Conservation (phyloP, 2,797 vertebrate genomes). For the Orestias chungarensis region DNA sequence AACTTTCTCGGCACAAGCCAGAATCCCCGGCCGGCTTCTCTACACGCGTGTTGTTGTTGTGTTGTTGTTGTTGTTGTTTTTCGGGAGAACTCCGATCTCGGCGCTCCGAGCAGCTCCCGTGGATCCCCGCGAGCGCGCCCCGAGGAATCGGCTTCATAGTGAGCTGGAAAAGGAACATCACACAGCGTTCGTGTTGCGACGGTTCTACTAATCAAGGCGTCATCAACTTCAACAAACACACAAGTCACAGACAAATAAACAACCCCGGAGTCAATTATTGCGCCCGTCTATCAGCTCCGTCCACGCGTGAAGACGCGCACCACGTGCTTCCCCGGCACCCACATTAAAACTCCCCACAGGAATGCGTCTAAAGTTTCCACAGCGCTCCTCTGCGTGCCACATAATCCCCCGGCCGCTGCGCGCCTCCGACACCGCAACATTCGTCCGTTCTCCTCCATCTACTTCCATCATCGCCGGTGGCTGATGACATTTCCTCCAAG, state of each 20-base stretch:
- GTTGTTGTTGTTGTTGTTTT: no score
- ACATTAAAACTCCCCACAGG: constrained; percentile 65
- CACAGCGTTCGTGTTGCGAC: constrained; percentile 8
- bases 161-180: constrained; percentile 24
- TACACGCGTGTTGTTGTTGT: no score
- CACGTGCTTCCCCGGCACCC: constrained; percentile 65
- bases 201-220: neutral
- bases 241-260: neutral
- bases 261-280: neutral
- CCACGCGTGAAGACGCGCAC: constrained; percentile 50
- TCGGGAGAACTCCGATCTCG: no score
- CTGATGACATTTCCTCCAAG: constrained; percentile 63
- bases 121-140: no score
- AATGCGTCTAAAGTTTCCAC: constrained; percentile 74
- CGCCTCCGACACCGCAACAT: neutral
- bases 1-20: constrained; percentile 29
- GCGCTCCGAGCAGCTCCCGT: constrained; percentile 17
- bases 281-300: constrained; percentile 21
- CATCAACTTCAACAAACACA: neutral
- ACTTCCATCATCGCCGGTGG: neutral
- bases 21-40: neutral
- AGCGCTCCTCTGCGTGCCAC: constrained; percentile 63
- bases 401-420: constrained; percentile 43
- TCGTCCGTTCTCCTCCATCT: constrained; percentile 10
- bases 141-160: constrained; percentile 44